Conservation (phyloP, 1,140 invertebrate genomes). For the Drosophila pallidifrons region DNA sequence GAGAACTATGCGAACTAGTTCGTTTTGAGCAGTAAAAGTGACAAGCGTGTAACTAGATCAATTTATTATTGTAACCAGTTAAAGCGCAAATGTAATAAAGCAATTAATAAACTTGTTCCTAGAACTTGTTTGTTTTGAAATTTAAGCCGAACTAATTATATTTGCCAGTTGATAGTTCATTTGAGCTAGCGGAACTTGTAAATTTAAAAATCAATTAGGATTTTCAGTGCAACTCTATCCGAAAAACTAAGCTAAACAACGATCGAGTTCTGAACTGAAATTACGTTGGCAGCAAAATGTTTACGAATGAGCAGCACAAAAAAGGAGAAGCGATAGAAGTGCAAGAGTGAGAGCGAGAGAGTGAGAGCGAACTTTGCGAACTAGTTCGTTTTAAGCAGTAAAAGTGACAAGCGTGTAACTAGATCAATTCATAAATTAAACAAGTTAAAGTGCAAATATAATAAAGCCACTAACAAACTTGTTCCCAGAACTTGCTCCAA, state of each 20-base stretch:
- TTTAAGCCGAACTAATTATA: not conserved
- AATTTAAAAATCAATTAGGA: too few species aligned
- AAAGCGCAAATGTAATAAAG: not conserved
- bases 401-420: not conserved
- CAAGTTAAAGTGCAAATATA: not conserved
- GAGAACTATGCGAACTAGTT: slow-evolving; percentile 3
- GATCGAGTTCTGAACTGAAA: not conserved
- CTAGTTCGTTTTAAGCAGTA: not conserved
- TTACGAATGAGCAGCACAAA: slow-evolving; percentile 13
- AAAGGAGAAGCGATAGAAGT: not conserved
- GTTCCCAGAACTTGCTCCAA: not conserved
- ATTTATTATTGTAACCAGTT: not conserved
- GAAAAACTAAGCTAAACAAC: too few species aligned
- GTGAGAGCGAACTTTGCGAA: not conserved
- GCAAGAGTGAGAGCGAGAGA: not conserved
- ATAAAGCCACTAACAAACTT: not conserved
- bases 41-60: not conserved
- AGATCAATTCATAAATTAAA: not conserved
- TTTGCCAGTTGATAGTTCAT: too few species aligned
- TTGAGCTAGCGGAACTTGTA: too few species aligned
- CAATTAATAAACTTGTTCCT: not conserved
- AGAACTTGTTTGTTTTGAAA: not conserved
- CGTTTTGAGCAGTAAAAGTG: not conserved
- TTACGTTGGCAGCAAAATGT: slow-evolving; percentile 1
- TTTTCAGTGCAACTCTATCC: too few species aligned